Conservation (phyloP, 2,888 invertebrate species). For the Drosophila cracens region DNA sequence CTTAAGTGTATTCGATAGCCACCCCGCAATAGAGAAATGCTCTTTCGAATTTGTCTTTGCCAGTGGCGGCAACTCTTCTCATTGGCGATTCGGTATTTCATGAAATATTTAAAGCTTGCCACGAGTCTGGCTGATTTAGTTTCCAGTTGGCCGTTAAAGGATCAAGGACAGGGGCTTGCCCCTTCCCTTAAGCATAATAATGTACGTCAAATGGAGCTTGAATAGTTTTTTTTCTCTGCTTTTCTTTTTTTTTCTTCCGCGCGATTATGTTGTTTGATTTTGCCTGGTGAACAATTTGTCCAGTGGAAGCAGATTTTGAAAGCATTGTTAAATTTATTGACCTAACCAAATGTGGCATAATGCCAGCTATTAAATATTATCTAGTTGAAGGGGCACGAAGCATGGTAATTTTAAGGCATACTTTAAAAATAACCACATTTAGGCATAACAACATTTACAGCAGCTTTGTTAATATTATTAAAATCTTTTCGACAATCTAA, state of each 20-base stretch:
- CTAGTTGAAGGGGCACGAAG: neutral
- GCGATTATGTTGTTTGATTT: constrained; percentile 30
- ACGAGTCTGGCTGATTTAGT: constrained; percentile 40
- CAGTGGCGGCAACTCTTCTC: constrained; percentile 31
- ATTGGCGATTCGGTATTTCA: constrained; percentile 58
- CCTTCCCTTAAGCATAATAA: constrained; percentile 12
- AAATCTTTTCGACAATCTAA: neutral
- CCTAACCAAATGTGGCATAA: neutral
- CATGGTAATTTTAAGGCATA: neutral
- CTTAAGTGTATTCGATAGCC: neutral
- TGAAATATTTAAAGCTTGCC: constrained; percentile 69
- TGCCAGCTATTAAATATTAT: neutral
- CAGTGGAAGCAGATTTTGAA: constrained; percentile 2
- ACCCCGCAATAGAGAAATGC: neutral
- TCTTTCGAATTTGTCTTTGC: constrained; percentile 6
- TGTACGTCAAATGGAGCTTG: constrained; percentile 21
- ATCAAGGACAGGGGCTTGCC: constrained; percentile 17
- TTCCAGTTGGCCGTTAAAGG: constrained; percentile 39
- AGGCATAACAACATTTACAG: neutral
- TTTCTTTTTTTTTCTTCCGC: neutral
- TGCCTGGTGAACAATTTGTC: constrained; percentile 15
- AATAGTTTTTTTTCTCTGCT: constrained; percentile 25
- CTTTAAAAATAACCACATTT: neutral
- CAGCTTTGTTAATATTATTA: neutral
- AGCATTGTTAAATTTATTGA: constrained; percentile 15